A percentile compares a stretch with the other conserved stretches of the same genome.
Evolutionary conservation across 2,797 vertebrate genomes (phyloP).

Genomic region (Garrulus glandarius): DNA sequence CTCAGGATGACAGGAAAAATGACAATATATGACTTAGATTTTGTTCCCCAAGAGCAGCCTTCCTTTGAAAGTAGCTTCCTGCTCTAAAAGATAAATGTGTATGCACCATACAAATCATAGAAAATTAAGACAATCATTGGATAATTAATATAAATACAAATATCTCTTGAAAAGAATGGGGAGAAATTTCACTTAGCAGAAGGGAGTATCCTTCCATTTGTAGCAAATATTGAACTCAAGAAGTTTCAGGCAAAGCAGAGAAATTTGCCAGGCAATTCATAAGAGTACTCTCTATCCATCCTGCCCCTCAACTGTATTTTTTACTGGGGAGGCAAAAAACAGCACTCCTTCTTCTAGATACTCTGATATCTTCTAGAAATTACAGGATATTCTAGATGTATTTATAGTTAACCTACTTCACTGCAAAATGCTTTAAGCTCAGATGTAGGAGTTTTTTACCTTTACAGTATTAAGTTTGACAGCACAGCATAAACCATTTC

Average conservation of each 20-base stretch:
- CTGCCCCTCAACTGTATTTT: background rate
- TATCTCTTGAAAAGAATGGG: background rate
- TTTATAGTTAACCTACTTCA: background rate
- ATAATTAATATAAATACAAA: background rate
- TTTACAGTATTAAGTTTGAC: background rate
- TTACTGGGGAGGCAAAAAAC: background rate
- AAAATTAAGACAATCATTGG: background rate
- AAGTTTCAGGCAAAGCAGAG: background rate
- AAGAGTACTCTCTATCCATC: background rate
- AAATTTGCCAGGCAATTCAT: background rate
- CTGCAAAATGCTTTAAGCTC: background rate
- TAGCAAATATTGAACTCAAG: background rate
- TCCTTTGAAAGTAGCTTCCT: background rate
- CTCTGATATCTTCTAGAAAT: background rate
- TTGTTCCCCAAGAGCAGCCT: background rate
- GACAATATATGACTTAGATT: background rate
- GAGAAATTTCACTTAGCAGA: background rate
- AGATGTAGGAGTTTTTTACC: background rate
- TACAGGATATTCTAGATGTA: background rate
- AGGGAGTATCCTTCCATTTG: background rate
- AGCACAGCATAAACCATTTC: background rate
- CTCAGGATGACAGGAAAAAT: background rate
- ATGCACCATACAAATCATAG: background rate
- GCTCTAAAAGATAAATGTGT: background rate
- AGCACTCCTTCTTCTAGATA: background rate